phyloP scores from a whole-genome alignment of 2,797 vertebrate species.

The Poecilia wingei region DNA sequence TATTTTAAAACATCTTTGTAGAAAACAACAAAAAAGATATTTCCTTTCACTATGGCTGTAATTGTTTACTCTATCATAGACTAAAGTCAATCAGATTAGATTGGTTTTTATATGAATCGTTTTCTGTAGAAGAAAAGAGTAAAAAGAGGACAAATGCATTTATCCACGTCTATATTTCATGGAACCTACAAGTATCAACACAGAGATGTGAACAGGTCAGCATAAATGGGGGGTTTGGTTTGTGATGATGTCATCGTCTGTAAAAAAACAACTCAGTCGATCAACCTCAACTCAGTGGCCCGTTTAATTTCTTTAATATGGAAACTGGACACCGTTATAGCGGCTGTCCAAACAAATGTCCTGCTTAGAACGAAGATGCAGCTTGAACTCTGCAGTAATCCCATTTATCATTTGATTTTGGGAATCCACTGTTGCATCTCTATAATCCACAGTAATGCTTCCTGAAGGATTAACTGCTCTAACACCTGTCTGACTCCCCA shows the following conservation, averaged over 20 bases:
- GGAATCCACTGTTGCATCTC: neutral
- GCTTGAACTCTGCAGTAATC: conserved; percentile 1
- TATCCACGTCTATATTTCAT: neutral
- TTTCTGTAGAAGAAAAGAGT: neutral
- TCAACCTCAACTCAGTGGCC: neutral
- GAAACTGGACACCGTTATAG: too few species aligned
- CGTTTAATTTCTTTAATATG: neutral
- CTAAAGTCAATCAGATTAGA: neutral
- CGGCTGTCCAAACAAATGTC: neutral
- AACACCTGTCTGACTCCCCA: neutral
- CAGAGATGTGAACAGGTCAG: neutral
- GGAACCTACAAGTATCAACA: neutral
- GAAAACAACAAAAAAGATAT: too few species aligned
- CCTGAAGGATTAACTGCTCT: neutral
- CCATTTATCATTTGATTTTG: neutral
- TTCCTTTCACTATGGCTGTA: too few species aligned
- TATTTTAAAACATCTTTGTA: neutral
- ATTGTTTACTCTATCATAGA: neutral
- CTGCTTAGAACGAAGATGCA: neutral
- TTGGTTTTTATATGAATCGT: neutral
- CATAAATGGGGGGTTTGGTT: neutral
- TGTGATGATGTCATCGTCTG: neutral
- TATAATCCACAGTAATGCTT: conserved; percentile 1
- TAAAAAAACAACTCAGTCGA: neutral
- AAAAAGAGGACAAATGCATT: neutral